These are phyloP conservation scores for Stenolophus ochropezus DNA, from an alignment of 2,888 invertebrate genomes.

Conservation along the genomic window DNA sequence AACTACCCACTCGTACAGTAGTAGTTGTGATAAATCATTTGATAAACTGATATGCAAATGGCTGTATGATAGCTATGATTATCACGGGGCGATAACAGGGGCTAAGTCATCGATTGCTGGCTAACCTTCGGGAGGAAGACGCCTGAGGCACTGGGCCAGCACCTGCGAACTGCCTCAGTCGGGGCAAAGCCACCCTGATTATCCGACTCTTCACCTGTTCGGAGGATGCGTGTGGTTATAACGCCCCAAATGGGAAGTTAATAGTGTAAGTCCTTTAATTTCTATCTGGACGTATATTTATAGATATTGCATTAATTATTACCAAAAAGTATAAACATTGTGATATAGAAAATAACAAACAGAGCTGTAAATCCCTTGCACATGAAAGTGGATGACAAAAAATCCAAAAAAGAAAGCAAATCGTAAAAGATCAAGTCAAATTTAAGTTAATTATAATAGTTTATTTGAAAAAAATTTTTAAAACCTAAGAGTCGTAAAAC, in stretches of 20 bases:
- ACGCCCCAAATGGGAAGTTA: neutral
- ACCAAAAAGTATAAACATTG: no score
- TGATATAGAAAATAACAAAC: no score
- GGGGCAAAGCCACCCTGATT: conserved; percentile 44
- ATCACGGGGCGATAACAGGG: conserved; percentile 31
- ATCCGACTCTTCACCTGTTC: conserved; percentile 47
- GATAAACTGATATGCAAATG: conserved; percentile 51
- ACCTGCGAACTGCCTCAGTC: conserved; percentile 44
- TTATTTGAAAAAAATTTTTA: no score
- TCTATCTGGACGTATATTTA: no score
- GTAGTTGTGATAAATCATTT: conserved; percentile 30
- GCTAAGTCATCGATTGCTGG: conserved; percentile 42
- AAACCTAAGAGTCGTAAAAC: no score
- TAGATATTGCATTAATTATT: no score
- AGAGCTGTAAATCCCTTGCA: no score
- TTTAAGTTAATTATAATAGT: no score
- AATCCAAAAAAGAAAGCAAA: no score
- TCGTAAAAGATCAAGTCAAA: no score
- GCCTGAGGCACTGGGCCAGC: neutral
- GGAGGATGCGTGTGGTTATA: neutral
- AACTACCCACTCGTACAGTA: conserved; percentile 6
- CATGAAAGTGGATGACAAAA: no score
- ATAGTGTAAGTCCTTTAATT: no score
- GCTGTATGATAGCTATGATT: conserved; percentile 42
- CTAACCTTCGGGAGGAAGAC: conserved; percentile 4